Evolutionary conservation across 2,797 vertebrate genomes (phyloP), one percentile per base, ranked within the genome.

Genomic region (Acipenser oxyrinchus): DNA sequence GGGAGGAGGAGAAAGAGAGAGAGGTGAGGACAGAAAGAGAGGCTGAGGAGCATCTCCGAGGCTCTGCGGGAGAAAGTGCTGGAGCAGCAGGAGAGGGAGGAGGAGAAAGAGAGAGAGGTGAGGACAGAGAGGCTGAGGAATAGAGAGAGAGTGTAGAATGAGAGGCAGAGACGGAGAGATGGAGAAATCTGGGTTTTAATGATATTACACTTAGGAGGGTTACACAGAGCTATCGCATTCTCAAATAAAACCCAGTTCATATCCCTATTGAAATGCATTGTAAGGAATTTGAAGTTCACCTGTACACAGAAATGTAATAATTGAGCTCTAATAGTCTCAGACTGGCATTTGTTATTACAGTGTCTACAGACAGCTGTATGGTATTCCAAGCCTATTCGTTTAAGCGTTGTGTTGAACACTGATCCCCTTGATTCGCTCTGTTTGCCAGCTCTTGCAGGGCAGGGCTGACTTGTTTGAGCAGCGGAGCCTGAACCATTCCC

Each of bases 391-490:
- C 69, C 60, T 53, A 37, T 66, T 50, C 61, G 63, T 49, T 60
- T 73, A 6, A 70, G 6, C 68, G 52, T 50, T 69, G 64, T 37
- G 37, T 5, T 37, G 37, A 4, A 37, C 3, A 62, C 61, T 71
- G 53, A 68, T 51, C 70, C 67, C 65, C 6, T 66, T 62, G 72
- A 10, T 75, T 10, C 76, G 64, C 59, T 18, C 66, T 49, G 37
- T 68, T 71, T 18, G 71, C 67, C 78, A 91, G 90, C 70, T 91
- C 73, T 88, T 88, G 76, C 89, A 88, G 83, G 87, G 91, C 75
- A 87, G 89, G 76, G 87, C 86, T 65, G 74, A 79, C 72, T 76
- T 83, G 72, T 91, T 91, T 84, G 88, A 91, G 82, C 81, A 91
- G 72, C 81, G 86, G 58, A 87, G 87, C n/a, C 69, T 87, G 75